phyloP scores from a whole-genome alignment of 2,113 vertebrate genomes.

The Choloepus hoffmanni region DNA sequence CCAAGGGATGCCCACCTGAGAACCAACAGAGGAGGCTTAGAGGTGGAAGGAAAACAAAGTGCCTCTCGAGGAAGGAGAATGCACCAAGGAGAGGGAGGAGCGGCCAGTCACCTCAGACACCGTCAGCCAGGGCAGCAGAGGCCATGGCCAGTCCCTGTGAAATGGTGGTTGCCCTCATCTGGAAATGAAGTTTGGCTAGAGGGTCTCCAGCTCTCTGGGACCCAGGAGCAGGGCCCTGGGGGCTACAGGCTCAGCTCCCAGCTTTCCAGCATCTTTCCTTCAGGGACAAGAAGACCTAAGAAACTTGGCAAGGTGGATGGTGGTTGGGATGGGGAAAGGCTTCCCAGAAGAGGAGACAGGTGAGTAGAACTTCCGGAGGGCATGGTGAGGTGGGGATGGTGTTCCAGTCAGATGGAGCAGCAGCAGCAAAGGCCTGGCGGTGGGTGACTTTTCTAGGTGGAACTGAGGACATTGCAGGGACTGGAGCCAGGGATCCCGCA shows the following conservation, averaged over 20 bases:
- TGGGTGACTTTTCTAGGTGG: not conserved
- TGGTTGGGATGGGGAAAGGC: rapidly evolving
- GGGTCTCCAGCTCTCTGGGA: not conserved
- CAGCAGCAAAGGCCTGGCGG: not conserved
- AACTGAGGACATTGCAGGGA: not conserved
- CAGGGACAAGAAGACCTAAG: not conserved
- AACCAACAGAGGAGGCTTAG: too few species aligned
- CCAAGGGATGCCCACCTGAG: not conserved
- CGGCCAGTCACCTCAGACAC: not conserved
- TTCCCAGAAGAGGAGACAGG: not conserved
- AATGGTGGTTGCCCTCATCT: not conserved
- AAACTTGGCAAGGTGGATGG: not conserved
- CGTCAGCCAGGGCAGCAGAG: not conserved
- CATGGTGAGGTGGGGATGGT: too few species aligned
- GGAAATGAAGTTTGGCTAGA: not conserved
- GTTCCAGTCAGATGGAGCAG: rapidly evolving
- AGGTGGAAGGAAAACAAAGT: too few species aligned
- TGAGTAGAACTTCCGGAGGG: not conserved
- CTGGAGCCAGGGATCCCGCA: not conserved
- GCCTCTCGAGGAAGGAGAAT: not conserved
- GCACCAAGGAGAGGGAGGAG: not conserved
- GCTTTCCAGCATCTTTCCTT: not conserved
- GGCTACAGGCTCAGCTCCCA: not conserved
- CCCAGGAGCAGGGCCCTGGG: too few species aligned
- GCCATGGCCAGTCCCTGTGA: not conserved